phyloP scores from a whole-genome alignment of 2,888 invertebrate species.

The Balanococcus diminutus region DNA sequence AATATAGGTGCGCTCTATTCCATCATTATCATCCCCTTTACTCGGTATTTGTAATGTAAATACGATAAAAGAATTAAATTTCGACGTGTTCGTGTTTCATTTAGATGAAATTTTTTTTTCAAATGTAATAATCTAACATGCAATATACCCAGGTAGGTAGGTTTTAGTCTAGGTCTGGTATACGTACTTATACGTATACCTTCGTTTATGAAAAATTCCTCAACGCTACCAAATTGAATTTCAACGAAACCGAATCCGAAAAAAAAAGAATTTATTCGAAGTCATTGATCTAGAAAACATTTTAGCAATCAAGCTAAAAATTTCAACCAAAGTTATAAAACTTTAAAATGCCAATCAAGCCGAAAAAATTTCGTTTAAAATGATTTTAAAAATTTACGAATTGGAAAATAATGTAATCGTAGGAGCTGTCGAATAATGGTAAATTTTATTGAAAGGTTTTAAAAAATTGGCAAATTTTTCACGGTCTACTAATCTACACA shows the following conservation, averaged over 20 bases:
- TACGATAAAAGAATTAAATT: not conserved
- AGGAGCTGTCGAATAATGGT: not conserved
- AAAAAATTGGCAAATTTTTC: slow-evolving; percentile 17
- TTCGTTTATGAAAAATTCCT: not conserved
- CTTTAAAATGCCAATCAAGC: not conserved
- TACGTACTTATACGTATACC: not conserved
- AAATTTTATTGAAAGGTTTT: slow-evolving; percentile 14
- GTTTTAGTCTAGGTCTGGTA: not conserved
- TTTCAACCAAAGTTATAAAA: not conserved
- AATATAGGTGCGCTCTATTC: too few species aligned
- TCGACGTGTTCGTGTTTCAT: not conserved
- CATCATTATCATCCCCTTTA: too few species aligned
- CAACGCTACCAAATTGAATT: not conserved
- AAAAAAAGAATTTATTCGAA: not conserved
- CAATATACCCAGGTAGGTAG: not conserved
- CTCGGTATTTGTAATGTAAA: not conserved
- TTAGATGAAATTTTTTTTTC: not conserved
- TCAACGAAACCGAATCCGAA: not conserved
- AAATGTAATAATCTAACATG: not conserved
- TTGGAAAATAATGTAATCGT: not conserved
- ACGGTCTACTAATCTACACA: slow-evolving; percentile 14
- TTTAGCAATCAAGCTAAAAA: not conserved
- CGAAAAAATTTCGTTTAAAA: not conserved
- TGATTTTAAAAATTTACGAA: not conserved
- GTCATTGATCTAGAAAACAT: not conserved